These are phyloP conservation scores for Aspidapion aeneum DNA, from an alignment of 2,888 invertebrate species.

Conservation along the genomic window DNA sequence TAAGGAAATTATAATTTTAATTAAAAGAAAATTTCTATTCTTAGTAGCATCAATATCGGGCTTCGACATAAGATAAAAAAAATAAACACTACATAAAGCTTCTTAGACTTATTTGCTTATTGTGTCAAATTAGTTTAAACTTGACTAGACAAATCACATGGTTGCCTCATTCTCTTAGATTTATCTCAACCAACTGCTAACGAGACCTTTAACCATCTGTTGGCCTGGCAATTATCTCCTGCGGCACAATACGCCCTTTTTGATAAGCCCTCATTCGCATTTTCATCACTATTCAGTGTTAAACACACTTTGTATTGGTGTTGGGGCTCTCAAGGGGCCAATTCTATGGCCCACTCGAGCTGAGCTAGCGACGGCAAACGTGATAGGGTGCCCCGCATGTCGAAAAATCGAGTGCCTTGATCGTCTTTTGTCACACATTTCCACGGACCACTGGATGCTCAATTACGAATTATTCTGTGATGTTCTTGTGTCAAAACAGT, in stretches of 20 bases:
- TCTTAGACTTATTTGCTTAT: too few relatives aligned
- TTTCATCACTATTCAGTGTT: not conserved
- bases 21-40: too few relatives aligned
- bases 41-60: too few relatives aligned
- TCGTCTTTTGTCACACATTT: not conserved
- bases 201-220: not conserved
- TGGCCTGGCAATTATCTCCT: not conserved
- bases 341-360: slow-evolving; percentile 18
- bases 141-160: too few relatives aligned
- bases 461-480: not conserved
- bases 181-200: not conserved
- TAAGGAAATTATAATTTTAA: too few relatives aligned
- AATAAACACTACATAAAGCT: too few relatives aligned
- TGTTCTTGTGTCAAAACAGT: not conserved
- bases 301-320: not conserved
- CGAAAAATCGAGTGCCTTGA: not conserved
- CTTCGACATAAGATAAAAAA: too few relatives aligned
- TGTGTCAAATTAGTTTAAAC: too few relatives aligned
- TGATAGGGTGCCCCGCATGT: not conserved
- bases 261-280: slow-evolving; percentile 1
- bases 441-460: too few relatives aligned
- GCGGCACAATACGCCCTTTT: too few relatives aligned
- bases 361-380: slow-evolving; percentile 9
- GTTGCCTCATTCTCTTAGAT: not conserved
- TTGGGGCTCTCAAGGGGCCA: slow-evolving; percentile 23